A percentile compares a stretch with the other conserved stretches of the same genome.
These are phyloP conservation scores for Vollenhovia emeryi DNA, from an alignment of 1,140 invertebrate species.

Conservation along the genomic window DNA sequence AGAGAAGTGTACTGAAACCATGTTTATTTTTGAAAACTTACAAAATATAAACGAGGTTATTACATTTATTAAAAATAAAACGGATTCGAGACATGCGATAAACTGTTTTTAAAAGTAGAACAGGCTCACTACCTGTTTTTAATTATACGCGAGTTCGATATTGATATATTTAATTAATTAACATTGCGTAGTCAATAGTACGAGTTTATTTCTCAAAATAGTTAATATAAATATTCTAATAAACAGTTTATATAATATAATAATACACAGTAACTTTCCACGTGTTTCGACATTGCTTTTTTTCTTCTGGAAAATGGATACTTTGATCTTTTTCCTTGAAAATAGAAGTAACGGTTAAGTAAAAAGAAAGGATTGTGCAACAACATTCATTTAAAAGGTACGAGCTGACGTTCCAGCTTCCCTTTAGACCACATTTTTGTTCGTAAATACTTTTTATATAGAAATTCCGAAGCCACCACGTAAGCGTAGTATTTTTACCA, in stretches of 20 bases:
- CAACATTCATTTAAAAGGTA: neutral
- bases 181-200: neutral
- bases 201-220: neutral
- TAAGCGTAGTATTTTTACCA: constrained; percentile 8
- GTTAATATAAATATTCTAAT: neutral
- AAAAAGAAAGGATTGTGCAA: neutral
- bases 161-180: neutral
- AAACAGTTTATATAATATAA: neutral
- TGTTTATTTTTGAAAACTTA: neutral
- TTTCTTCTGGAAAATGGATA: neutral
- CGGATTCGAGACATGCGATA: neutral
- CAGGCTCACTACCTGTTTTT: too few relatives aligned
- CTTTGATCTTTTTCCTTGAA: neutral
- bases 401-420: neutral
- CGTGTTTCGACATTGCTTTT: neutral
- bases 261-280: neutral
- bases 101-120: neutral
- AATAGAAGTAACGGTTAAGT: neutral
- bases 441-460: constrained; percentile 15
- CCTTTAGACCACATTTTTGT: neutral
- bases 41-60: neutral
- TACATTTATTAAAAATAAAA: neutral
- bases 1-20: neutral
- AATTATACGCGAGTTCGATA: too few relatives aligned
- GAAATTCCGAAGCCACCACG: constrained; percentile 8